Evolutionary conservation across 1,140 invertebrate genomes (phyloP).

Genomic region (Papilio aristodemus): DNA sequence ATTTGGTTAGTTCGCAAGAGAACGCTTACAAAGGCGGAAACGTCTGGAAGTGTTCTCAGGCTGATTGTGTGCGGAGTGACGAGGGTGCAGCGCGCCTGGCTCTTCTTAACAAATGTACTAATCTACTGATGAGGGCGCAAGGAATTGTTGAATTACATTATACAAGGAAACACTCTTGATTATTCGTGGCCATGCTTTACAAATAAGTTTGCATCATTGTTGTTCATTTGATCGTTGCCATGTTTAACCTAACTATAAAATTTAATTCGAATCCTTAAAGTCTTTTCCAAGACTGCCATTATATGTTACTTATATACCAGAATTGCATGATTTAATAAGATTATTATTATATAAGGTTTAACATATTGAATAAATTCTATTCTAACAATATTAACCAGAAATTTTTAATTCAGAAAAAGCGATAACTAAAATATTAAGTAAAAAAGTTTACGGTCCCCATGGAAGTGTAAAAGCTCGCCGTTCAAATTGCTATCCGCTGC

Average conservation of each 20-base stretch:
- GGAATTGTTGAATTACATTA: conserved; percentile 4
- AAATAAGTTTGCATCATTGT: neutral
- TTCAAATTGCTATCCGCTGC: neutral
- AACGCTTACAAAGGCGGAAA: conserved; percentile 9
- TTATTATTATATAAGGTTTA: too few relatives aligned
- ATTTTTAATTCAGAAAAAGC: neutral
- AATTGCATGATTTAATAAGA: too few relatives aligned
- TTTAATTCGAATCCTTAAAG: too few relatives aligned
- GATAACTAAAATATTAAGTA: neutral
- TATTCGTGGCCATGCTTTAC: neutral
- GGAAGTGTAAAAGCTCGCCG: neutral
- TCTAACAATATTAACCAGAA: neutral
- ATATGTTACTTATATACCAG: too few relatives aligned
- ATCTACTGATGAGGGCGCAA: neutral
- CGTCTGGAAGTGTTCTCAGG: conserved; percentile 6
- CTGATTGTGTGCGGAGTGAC: neutral
- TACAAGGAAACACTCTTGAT: neutral
- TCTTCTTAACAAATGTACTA: neutral
- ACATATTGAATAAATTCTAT: conserved; percentile 5
- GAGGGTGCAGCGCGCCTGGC: neutral
- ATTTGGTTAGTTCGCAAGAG: neutral
- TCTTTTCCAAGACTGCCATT: too few relatives aligned
- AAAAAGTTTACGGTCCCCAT: conserved; percentile 3
- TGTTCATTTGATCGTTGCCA: too few relatives aligned
- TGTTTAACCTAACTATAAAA: too few relatives aligned